Evolutionary conservation across 2,797 vertebrate genomes (phyloP).

Genomic region (Denticeps clupeoides): DNA sequence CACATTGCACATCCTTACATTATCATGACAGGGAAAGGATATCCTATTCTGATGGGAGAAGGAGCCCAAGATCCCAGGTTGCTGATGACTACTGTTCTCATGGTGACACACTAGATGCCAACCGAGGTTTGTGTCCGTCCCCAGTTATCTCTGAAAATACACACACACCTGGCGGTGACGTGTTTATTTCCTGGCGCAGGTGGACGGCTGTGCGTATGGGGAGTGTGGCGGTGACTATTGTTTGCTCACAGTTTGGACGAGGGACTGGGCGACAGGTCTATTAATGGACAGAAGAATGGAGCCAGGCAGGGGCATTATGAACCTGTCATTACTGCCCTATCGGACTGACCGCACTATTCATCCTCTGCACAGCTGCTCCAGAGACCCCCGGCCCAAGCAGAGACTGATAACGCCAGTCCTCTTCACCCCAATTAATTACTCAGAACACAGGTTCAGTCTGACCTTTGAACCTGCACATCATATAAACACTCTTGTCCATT

Average conservation of each 20-base stretch:
- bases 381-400: background rate
- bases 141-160: no score
- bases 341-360: no score
- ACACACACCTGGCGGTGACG: background rate
- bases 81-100: no score
- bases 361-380: background rate
- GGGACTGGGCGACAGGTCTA: background rate
- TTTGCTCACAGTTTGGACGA: background rate
- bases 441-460: background rate
- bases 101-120: no score
- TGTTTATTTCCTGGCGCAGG: background rate
- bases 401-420: background rate
- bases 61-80: no score
- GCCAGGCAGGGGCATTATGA: background rate
- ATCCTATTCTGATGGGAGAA: no score
- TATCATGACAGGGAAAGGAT: no score
- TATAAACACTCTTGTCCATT: background rate
- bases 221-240: background rate
- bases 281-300: background rate
- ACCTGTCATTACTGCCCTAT: background rate
- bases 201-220: background rate
- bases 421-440: background rate
- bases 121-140: no score
- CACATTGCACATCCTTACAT: no score
- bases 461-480: background rate